Percentiles rank a stretch among this genome's conserved stretches.
Evolutionary conservation across 2,888 invertebrate species (phyloP).

Genomic region (Pristionchus maxplancki): DNA sequence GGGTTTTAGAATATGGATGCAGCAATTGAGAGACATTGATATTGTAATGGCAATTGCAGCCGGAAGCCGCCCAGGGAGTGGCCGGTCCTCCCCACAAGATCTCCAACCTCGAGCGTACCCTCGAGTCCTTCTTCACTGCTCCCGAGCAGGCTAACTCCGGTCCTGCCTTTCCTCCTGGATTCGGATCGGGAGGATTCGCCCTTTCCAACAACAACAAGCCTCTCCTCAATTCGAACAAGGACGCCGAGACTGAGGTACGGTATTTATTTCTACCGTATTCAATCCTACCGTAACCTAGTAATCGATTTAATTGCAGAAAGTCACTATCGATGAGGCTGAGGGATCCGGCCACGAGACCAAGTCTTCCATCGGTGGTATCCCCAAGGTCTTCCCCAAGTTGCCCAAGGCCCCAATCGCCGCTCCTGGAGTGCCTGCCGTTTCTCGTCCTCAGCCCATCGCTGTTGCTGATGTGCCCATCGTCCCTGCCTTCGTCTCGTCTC

Average conservation of each 20-base stretch:
- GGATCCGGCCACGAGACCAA: slow-evolving; percentile 65
- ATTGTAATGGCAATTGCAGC: too few relatives aligned
- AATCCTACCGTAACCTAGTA: neutral
- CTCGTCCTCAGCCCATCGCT: slow-evolving; percentile 28
- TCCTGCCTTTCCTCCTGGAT: slow-evolving; percentile 74
- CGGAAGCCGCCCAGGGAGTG: slow-evolving; percentile 48
- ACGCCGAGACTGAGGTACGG: slow-evolving; percentile 55
- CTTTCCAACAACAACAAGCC: slow-evolving; percentile 71
- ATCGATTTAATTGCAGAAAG: slow-evolving; percentile 32
- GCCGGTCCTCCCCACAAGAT: slow-evolving; percentile 64
- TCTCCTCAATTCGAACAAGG: slow-evolving; percentile 54
- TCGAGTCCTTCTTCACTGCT: slow-evolving; percentile 75
- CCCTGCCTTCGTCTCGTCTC: slow-evolving; percentile 62
- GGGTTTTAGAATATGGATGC: too few relatives aligned
- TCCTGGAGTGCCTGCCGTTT: slow-evolving; percentile 42
- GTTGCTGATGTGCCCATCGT: slow-evolving; percentile 54
- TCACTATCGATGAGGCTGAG: slow-evolving; percentile 57
- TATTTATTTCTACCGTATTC: neutral
- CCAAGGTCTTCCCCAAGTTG: slow-evolving; percentile 76
- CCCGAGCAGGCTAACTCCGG: slow-evolving; percentile 61
- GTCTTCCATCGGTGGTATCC: slow-evolving; percentile 77
- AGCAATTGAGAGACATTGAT: too few relatives aligned
- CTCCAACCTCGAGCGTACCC: slow-evolving; percentile 70
- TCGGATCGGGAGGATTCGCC: slow-evolving; percentile 74
- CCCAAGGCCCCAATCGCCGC: slow-evolving; percentile 69